Evolutionary conservation across 64 coral and sea anemone species (phyloP).

Genomic region (Montipora cactus): DNA sequence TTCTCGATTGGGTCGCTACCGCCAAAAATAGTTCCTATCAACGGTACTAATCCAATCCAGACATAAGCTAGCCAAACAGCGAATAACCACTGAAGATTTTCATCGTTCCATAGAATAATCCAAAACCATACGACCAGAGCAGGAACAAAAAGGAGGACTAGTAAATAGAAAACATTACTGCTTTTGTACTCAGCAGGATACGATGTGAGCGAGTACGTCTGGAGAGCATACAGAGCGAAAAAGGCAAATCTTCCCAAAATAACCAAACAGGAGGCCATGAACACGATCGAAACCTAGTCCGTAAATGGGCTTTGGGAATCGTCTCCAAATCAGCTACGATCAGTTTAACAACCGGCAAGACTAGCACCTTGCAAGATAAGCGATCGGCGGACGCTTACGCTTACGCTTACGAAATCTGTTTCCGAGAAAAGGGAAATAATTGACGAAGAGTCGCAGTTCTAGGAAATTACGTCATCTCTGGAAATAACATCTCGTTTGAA

Average conservation of each 20-base stretch:
- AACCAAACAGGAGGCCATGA: neutral
- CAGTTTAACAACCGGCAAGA: too few relatives aligned
- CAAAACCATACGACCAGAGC: neutral
- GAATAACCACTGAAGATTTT: neutral
- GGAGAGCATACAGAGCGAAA: neutral
- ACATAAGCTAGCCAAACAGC: constrained; percentile 7
- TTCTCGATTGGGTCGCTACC: constrained; percentile 2
- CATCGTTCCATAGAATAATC: neutral
- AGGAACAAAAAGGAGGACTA: neutral
- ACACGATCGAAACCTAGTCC: neutral
- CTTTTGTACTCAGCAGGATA: constrained; percentile 5
- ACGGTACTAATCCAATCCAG: neutral
- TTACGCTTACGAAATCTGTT: too few relatives aligned
- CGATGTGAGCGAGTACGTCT: neutral
- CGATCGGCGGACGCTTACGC: too few relatives aligned
- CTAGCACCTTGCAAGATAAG: too few relatives aligned
- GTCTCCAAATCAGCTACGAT: too few relatives aligned
- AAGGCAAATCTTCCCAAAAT: neutral
- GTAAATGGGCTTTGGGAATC: too few relatives aligned
- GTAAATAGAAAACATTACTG: neutral
- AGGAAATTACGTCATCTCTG: too few relatives aligned
- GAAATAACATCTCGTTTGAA: too few relatives aligned
- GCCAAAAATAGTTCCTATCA: constrained; percentile 15
- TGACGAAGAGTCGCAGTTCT: too few relatives aligned
- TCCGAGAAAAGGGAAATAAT: too few relatives aligned